Conservation (phyloP, 2,797 vertebrate genomes). For the Amblyraja radiata region DNA sequence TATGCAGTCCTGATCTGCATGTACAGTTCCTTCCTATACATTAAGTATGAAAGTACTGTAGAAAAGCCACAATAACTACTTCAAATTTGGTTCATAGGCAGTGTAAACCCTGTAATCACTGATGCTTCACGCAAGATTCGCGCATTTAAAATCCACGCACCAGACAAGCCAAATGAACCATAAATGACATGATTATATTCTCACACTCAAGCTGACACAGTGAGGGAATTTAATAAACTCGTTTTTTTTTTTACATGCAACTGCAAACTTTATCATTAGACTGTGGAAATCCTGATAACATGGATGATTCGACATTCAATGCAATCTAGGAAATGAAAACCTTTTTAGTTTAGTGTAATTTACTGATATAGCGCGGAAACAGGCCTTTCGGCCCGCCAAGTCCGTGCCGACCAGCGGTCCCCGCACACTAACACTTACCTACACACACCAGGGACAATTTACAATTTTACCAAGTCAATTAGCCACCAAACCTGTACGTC, state of each 20-base stretch:
- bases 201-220: neutral
- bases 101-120: neutral
- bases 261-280: neutral
- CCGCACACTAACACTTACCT: too few species aligned
- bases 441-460: too few species aligned
- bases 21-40: too few species aligned
- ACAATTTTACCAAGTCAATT: too few species aligned
- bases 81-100: neutral
- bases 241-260: too few species aligned
- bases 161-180: neutral
- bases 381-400: too few species aligned
- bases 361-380: too few species aligned
- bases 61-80: neutral
- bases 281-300: neutral
- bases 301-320: neutral
- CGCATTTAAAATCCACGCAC: neutral
- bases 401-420: too few species aligned
- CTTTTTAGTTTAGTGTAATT: neutral
- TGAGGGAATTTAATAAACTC: neutral
- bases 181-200: neutral
- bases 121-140: neutral
- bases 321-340: neutral
- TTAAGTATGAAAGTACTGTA: too few species aligned
- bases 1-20: too few species aligned
- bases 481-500: too few species aligned